These are phyloP conservation scores for Amphiprion clarkii DNA, from an alignment of 2,797 vertebrate species.

Conservation along the genomic window DNA sequence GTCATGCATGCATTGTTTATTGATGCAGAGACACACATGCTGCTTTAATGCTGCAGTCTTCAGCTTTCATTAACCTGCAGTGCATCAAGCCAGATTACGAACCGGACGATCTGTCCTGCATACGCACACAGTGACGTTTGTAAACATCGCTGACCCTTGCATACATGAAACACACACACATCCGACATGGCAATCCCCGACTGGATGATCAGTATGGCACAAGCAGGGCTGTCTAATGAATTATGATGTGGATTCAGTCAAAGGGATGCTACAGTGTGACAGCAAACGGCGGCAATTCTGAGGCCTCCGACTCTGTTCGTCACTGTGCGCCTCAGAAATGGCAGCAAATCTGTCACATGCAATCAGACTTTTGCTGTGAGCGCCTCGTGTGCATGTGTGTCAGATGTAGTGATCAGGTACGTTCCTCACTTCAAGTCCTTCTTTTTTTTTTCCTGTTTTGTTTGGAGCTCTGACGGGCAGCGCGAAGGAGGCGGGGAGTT, in stretches of 20 bases:
- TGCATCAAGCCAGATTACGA: slow-evolving; percentile 37
- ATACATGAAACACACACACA: slow-evolving; percentile 17
- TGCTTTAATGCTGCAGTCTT: background rate
- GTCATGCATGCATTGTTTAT: slow-evolving; percentile 41
- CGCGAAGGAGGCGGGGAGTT: background rate
- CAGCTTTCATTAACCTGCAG: slow-evolving; percentile 23
- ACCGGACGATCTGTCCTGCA: slow-evolving; percentile 1
- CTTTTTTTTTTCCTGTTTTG: slow-evolving; percentile 18
- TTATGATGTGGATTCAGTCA: slow-evolving; percentile 42
- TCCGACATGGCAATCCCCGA: background rate
- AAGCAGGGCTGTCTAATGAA: slow-evolving; percentile 37
- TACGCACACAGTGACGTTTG: background rate
- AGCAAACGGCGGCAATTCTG: slow-evolving; percentile 17
- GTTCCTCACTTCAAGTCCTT: slow-evolving; percentile 32
- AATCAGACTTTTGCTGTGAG: slow-evolving; percentile 41
- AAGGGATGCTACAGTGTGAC: slow-evolving; percentile 32
- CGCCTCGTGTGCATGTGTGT: slow-evolving; percentile 26
- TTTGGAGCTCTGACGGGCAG: slow-evolving; percentile 26
- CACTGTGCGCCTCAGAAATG: slow-evolving; percentile 42
- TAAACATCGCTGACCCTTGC: slow-evolving; percentile 47
- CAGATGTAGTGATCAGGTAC: slow-evolving; percentile 61
- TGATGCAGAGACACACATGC: slow-evolving; percentile 22
- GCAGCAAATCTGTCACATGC: slow-evolving; percentile 62
- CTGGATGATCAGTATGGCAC: slow-evolving; percentile 37
- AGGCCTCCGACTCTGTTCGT: slow-evolving; percentile 31